Evolutionary conservation across 2,888 invertebrate genomes (phyloP).

Genomic region (Nemoura dubitans): DNA sequence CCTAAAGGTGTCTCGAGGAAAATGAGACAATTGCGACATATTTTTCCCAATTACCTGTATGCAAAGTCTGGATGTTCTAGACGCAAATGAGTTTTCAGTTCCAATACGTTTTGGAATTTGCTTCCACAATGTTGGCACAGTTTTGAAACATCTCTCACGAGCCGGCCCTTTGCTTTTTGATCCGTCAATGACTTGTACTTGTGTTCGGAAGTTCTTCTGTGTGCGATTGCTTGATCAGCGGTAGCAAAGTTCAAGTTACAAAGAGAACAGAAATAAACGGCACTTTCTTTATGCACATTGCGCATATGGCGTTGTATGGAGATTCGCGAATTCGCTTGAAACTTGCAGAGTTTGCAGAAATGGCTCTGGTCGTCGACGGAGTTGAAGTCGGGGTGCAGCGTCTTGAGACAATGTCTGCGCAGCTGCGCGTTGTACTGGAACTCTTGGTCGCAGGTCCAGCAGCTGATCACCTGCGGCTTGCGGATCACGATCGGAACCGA

Average conservation of each 20-base stretch:
- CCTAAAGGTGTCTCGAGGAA: neutral
- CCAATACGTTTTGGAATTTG: constrained; percentile 64
- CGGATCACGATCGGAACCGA: constrained; percentile 83
- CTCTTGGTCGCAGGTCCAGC: constrained; percentile 71
- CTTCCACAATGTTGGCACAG: constrained; percentile 71
- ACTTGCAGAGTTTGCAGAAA: constrained; percentile 68
- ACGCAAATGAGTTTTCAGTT: constrained; percentile 71
- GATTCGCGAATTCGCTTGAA: constrained; percentile 68
- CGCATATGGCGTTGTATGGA: constrained; percentile 74
- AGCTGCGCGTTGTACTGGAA: constrained; percentile 82
- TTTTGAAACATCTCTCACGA: constrained; percentile 60
- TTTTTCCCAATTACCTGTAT: constrained; percentile 3
- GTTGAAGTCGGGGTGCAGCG: constrained; percentile 62
- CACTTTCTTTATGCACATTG: constrained; percentile 51
- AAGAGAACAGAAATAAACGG: constrained; percentile 70
- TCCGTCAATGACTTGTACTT: constrained; percentile 61
- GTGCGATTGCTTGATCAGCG: constrained; percentile 69
- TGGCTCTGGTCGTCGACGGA: constrained; percentile 56
- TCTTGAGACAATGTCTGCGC: constrained; percentile 67
- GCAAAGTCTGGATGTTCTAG: constrained; percentile 67
- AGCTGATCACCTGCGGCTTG: constrained; percentile 70
- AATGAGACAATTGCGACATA: neutral
- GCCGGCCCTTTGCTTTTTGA: constrained; percentile 59
- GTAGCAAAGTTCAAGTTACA: constrained; percentile 73
- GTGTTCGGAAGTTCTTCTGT: constrained; percentile 73